Evolutionary conservation across 2,113 vertebrate species (phyloP).

Genomic region (Chamaea fasciata): DNA sequence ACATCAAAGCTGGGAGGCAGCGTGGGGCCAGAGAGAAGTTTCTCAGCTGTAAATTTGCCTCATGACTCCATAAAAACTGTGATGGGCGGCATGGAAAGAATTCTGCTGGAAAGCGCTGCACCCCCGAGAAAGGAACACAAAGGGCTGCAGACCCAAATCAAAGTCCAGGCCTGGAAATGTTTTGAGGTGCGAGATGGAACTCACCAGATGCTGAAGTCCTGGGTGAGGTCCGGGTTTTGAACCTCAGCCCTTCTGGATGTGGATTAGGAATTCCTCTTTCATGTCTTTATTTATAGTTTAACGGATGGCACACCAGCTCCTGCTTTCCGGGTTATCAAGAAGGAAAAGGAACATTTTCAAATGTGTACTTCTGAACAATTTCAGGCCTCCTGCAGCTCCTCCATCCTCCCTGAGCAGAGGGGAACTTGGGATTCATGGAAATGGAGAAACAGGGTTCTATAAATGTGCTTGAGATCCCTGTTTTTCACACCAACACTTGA

Average conservation of each 20-base stretch:
- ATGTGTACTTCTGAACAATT: accelerated
- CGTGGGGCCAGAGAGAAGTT: background rate
- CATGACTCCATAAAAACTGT: background rate
- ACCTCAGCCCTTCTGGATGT: background rate
- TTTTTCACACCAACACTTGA: background rate
- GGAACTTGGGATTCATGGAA: background rate
- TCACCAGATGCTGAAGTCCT: background rate
- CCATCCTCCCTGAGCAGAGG: background rate
- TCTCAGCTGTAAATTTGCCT: background rate
- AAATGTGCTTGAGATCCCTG: accelerated
- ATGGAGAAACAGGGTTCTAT: accelerated
- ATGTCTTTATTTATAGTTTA: background rate
- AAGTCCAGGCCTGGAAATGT: background rate
- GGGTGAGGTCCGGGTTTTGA: background rate
- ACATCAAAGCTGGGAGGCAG: background rate
- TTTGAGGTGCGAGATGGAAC: background rate
- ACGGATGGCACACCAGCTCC: background rate
- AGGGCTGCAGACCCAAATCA: background rate
- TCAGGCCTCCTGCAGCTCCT: background rate
- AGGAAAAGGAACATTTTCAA: accelerated
- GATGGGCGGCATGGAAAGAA: background rate
- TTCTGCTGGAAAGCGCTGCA: background rate
- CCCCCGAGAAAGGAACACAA: background rate
- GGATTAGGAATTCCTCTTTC: background rate
- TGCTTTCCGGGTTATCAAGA: background rate